Base-by-base conservation (phyloP, 1,140 invertebrate genomes). In the Catajapyx aquilonaris region DNA sequence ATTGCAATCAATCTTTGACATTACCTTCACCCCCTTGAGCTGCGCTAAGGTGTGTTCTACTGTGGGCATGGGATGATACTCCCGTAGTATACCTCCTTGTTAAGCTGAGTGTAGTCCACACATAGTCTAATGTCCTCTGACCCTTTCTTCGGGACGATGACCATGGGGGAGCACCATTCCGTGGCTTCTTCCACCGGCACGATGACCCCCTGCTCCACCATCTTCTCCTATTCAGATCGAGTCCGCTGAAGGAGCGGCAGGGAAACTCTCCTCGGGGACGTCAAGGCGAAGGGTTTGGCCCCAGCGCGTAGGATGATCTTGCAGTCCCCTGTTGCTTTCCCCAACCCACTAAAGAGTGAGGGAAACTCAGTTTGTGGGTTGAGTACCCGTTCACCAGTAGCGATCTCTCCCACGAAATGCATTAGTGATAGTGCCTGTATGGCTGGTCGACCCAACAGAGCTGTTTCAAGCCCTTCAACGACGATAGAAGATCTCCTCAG, bases 1-100 rank as follows among this genome's bases (percentile, higher is more conserved):
- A 17, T 39, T 45, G 9, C 36, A 13, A 31, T 47, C 47, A 13
- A 49, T 33, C 17, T 42, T 46, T n/a, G 37, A 31, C 18, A 43
- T 42, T 18, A 25, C 20, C n/a, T 21, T 16, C 17, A 31, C 41
- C 10, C 44, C 34, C 22, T 31, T 13, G 16, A 38, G 13, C 17
- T 31, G n/a, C 7, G 22, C 36, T 4, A 38, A 19, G 4, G 21
- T 16, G 10, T 38, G 22, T 16, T 38, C 4, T 32, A 38, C 36
- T 2, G 20, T 30, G 9, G 41, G 35, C 31, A 46, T 36, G 1
- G 23, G 34, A n/a, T n/a, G n/a, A n/a, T n/a, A n/a, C n/a, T n/a
- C n/a, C n/a, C n/a, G n/a, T n/a, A n/a, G n/a, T n/a, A n/a, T n/a
- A n/a, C n/a, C n/a, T n/a, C n/a, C n/a, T n/a, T n/a, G n/a, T n/a